Evolutionary conservation across 2,888 invertebrate species (phyloP), one percentile per base, ranked within the genome.

Genomic region (Ophraella communa): DNA sequence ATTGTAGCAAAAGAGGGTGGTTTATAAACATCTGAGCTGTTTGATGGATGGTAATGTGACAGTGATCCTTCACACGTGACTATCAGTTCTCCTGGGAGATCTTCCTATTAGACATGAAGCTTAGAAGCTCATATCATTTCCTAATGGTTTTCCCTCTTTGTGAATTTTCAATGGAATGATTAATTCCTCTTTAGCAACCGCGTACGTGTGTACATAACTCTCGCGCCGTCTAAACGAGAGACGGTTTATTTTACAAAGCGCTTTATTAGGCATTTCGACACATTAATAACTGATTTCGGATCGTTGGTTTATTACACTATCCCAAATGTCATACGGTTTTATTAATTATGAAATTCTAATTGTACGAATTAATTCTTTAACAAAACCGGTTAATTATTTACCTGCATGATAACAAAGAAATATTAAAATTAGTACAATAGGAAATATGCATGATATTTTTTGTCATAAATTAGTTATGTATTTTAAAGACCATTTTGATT

Each of bases 21-120:
- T 42, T 62, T 66, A 66, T 57, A 65, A 62, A 49, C 55, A 62
- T 30, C 39, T 42, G 59, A 51, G 60, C 64, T 27, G 60, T 66
- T 72, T 79, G 78, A 79, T 79, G 77, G 78, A 79, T 79, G 77
- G 74, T 74, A 73, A 74, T 74, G 75, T 77, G 79, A 79, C 78
- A 78, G 76, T 79, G 78, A 79, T 79, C 79, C 78, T 71, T 75
- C 75, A 79, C 78, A 78, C 79, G 79, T 79, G 79, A 79, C 79
- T 79, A 73, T 72, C 69, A 75, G 74, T 75, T 71, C 74, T 73
- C 73, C 66, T 59, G 67, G 66, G 75, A 76, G 78, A 79, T 79
- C 76, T 76, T 71, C 73, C 76, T 76, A 76, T 75, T 76, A 75
- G 74, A 75, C 70, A 75, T 74, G 76, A 76, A 76, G 76, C 76